Evolutionary conservation across 2,113 vertebrate genomes (phyloP), one percentile per base, ranked within the genome.

Genomic region (Ranitomeya imitator): DNA sequence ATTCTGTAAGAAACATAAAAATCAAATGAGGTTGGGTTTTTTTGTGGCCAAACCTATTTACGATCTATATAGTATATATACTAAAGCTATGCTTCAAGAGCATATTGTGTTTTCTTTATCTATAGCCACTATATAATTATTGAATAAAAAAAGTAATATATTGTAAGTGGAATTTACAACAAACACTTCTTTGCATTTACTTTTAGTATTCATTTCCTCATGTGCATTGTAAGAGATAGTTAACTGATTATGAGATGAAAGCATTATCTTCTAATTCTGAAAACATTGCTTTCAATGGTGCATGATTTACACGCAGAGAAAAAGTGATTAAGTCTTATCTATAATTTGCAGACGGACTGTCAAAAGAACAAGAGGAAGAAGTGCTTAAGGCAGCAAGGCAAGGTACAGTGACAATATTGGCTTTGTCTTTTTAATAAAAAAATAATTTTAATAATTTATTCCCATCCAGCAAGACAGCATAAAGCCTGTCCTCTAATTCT

Each of bases 281-380:
- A 45, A 54, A 31, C 10, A 13, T 37, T 67, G 59, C 8, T 79
- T 19, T 67, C 10, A 67, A 11, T 79, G 21, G n/a, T 86, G 76
- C n/a, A 19, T 79, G n/a, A 74, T 73, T 82, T 21, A 81, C 51
- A 87, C 16, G 12, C 31, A 60, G n/a, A 45, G 54, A 23, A 6
- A 82, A 45, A 59, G 59, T 82, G 18, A 57, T 76, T 82, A 88
- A 76, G 55, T 63, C 15, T 76, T 83, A 83, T 83, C 67, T 88
- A 61, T 88, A 37, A 83, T 88, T 88, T 88, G 15, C 86, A 88
- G 86, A 83, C 51, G 65, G 63, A 51, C 19, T 88, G 69, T 61
- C 79, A 54, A 83, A 83, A 37, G 81, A 88, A 78, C 71, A 86
- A 88, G 79, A 81, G 31, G 86, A 76, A 76, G 63, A 79, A 26